A percentile compares a stretch with the other conserved stretches of the same genome.
These are phyloP conservation scores for Calliopum simillimum DNA, from an alignment of 2,888 invertebrate species.

Conservation along the genomic window DNA sequence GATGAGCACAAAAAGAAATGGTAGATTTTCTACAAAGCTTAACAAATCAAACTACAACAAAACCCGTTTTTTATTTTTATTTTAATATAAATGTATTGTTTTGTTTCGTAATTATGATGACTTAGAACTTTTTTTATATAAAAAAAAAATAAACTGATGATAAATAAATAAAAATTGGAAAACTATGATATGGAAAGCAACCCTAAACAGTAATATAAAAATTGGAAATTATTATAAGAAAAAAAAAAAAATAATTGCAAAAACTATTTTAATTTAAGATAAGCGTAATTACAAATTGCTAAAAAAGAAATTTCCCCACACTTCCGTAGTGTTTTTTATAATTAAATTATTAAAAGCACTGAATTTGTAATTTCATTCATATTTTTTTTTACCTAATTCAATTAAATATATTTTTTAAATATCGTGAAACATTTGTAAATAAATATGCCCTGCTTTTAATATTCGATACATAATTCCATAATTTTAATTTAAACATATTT, in stretches of 20 bases:
- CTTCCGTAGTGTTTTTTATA: conserved; percentile 1
- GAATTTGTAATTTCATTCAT: not conserved
- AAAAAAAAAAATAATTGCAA: conserved; percentile 22
- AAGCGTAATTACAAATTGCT: not conserved
- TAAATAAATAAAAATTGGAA: conserved; percentile 45
- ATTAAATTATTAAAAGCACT: not conserved
- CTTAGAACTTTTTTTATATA: conserved; percentile 45
- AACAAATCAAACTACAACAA: conserved; percentile 25
- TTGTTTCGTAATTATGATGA: conserved; percentile 43
- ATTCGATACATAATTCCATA: conserved; percentile 1
- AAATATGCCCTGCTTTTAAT: not conserved
- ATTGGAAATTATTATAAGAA: conserved; percentile 4
- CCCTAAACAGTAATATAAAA: conserved; percentile 33
- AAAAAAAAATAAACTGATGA: conserved; percentile 37
- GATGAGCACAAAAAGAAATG: conserved; percentile 99
- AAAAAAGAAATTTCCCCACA: not conserved
- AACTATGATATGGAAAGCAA: conserved; percentile 41
- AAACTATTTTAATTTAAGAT: not conserved
- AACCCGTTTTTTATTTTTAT: conserved; percentile 39
- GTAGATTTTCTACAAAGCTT: conserved; percentile 53
- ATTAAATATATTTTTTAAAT: too few relatives aligned
- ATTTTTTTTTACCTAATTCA: too few relatives aligned
- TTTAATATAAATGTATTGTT: conserved; percentile 47
- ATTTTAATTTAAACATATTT: not conserved
- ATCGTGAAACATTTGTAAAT: conserved; percentile 21